phyloP scores from a whole-genome alignment of 2,888 invertebrate species.

The Thelaira solivaga region DNA sequence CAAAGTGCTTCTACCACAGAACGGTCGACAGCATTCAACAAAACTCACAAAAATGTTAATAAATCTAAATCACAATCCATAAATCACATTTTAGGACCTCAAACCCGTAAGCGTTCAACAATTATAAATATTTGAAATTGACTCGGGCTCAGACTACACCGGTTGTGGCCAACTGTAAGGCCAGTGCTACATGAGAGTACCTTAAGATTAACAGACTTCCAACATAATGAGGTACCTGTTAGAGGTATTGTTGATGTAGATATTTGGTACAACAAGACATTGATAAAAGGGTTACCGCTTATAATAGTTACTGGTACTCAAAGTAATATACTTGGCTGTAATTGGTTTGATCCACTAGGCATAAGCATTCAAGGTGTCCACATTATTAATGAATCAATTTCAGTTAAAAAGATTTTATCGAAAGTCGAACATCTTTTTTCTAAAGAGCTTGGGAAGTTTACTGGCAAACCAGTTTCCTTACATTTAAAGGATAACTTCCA shows the following conservation, averaged over 20 bases:
- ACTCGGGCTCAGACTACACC: constrained; percentile 41
- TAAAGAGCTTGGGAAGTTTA: no score
- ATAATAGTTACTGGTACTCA: constrained; percentile 39
- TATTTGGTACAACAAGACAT: constrained; percentile 29
- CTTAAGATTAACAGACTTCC: constrained; percentile 33
- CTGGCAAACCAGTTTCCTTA: no score
- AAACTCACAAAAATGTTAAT: neutral
- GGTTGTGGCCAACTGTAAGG: constrained; percentile 13
- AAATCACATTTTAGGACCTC: no score
- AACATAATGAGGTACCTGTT: constrained; percentile 31
- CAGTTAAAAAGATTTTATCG: no score
- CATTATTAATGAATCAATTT: no score
- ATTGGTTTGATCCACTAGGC: constrained; percentile 56
- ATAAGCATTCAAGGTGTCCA: no score
- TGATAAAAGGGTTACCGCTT: constrained; percentile 36
- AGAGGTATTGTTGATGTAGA: constrained; percentile 28
- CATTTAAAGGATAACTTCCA: constrained; percentile 25
- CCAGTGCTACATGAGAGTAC: constrained; percentile 8
- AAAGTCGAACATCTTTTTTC: no score
- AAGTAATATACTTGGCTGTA: constrained; percentile 4
- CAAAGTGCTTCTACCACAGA: no score
- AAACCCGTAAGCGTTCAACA: neutral
- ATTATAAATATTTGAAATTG: constrained; percentile 23
- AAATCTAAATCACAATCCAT: constrained; percentile 7
- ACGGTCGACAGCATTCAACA: no score